Evolutionary conservation across 2,113 vertebrate genomes (phyloP).

Genomic region (Pseudorectes ferrugineus): DNA sequence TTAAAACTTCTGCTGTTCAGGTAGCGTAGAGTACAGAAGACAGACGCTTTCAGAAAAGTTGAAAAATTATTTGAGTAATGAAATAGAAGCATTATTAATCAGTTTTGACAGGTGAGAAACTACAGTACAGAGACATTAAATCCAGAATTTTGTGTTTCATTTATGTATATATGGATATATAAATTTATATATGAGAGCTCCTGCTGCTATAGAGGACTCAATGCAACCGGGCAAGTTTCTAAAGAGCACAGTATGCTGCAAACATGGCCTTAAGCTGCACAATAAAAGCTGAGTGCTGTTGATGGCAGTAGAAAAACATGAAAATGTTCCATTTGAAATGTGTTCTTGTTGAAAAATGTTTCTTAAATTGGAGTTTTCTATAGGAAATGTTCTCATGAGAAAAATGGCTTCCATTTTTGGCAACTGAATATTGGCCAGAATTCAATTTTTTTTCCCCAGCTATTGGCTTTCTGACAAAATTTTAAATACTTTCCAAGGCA

Average conservation of each 20-base stretch:
- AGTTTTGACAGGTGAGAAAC: neutral
- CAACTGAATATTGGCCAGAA: neutral
- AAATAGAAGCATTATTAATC: neutral
- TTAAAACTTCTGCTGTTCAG: neutral
- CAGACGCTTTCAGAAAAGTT: neutral
- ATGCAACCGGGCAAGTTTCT: neutral
- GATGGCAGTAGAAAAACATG: slow-evolving; percentile 34
- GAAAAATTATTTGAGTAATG: neutral
- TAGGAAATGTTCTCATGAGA: slow-evolving; percentile 6
- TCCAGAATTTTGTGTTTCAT: neutral
- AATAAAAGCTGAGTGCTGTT: slow-evolving; percentile 53
- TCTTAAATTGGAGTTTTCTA: slow-evolving; percentile 28
- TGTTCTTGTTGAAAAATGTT: slow-evolving; percentile 37
- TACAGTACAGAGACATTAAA: neutral
- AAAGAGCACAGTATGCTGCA: slow-evolving; percentile 34
- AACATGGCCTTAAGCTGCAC: slow-evolving; percentile 38
- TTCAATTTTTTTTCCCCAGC: neutral
- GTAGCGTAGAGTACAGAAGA: neutral
- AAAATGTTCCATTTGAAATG: slow-evolving; percentile 46
- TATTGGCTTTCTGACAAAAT: slow-evolving; percentile 22
- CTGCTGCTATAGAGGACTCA: neutral
- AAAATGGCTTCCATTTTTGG: slow-evolving; percentile 41
- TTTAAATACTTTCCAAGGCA: neutral
- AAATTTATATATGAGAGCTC: neutral
- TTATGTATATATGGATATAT: neutral